Conservation (phyloP, 2,888 invertebrate genomes). For the Tetrapedia diversipes region DNA sequence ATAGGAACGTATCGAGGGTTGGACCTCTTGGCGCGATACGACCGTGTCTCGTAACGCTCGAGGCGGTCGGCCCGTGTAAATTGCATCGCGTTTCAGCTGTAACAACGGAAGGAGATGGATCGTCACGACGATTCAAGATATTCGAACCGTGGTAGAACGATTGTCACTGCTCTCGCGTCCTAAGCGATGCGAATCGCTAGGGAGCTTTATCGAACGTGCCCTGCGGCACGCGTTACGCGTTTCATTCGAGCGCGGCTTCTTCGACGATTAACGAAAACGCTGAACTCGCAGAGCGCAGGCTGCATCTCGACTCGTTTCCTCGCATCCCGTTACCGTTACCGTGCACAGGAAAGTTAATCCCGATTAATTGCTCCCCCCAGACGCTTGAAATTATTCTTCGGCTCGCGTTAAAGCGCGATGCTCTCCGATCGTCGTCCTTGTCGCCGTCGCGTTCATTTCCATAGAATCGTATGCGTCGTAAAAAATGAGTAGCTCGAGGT, state of each 20-base stretch:
- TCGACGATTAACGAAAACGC: too few relatives aligned
- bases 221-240: too few relatives aligned
- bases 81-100: slow-evolving; percentile 62
- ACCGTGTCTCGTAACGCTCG: slow-evolving; percentile 34
- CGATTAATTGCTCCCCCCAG: slow-evolving; percentile 39
- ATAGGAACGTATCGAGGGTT: too few relatives aligned
- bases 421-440: neutral
- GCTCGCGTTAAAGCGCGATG: slow-evolving; percentile 12
- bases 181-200: too few relatives aligned
- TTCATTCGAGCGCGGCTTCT: too few relatives aligned
- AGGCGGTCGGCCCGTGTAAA: slow-evolving; percentile 25
- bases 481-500: slow-evolving; percentile 19
- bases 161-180: too few relatives aligned
- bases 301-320: too few relatives aligned
- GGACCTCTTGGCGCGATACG: neutral
- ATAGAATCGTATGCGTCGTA: slow-evolving; percentile 25
- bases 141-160: slow-evolving; percentile 58
- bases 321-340: neutral
- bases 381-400: slow-evolving; percentile 14
- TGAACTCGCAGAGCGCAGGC: too few relatives aligned
- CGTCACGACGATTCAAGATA: slow-evolving; percentile 57
- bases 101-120: slow-evolving; percentile 54
- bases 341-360: slow-evolving; percentile 33
- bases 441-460: slow-evolving; percentile 20
- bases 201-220: too few relatives aligned